Conservation (phyloP, 2,113 vertebrate species). For the Parus major region DNA sequence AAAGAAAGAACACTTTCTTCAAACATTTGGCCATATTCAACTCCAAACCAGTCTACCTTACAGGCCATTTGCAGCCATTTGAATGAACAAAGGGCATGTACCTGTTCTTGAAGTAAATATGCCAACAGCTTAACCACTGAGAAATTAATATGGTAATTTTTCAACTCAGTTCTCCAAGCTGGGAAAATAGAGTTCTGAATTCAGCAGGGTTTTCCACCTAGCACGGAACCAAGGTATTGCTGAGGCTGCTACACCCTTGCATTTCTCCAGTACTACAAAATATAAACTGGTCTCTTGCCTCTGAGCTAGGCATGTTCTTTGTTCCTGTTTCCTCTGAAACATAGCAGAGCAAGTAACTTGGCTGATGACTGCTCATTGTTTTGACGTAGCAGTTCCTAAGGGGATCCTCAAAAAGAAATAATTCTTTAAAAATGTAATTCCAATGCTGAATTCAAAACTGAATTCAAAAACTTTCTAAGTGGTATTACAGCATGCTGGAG, state of each 20-base stretch:
- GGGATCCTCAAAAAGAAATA: not conserved
- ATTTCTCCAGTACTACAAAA: not conserved
- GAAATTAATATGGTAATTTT: not conserved
- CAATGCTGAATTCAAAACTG: too few species aligned
- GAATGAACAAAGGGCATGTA: not conserved
- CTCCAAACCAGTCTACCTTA: not conserved
- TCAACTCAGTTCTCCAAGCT: not conserved
- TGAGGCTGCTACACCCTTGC: not conserved
- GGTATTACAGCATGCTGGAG: not conserved
- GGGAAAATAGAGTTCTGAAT: not conserved
- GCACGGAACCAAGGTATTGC: not conserved
- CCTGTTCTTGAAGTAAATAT: not conserved
- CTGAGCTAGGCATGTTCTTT: not conserved
- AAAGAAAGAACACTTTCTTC: not conserved
- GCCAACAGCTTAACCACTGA: not conserved
- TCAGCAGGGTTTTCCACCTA: not conserved
- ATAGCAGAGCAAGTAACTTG: not conserved
- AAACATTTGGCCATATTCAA: not conserved
- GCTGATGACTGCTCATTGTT: not conserved
- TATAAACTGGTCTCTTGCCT: not conserved
- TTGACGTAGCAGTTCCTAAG: not conserved
- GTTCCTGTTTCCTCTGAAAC: not conserved
- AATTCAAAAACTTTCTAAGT: not conserved
- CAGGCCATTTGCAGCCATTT: not conserved
- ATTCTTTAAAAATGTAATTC: not conserved